These are phyloP conservation scores for Riparia riparia DNA, from an alignment of 2,113 vertebrate genomes.

Conservation along the genomic window DNA sequence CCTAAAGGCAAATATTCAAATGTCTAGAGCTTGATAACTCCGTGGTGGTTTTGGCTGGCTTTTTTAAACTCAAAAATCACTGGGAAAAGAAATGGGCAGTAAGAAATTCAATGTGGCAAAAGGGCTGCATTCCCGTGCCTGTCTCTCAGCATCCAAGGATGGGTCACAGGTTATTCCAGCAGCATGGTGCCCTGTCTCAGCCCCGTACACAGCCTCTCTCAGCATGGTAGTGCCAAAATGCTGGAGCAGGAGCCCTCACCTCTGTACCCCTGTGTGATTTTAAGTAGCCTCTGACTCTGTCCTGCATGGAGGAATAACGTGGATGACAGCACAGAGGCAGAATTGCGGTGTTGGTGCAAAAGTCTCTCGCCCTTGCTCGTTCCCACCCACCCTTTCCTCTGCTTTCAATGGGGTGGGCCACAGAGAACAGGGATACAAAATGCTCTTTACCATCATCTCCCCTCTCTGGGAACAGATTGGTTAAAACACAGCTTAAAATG, in stretches of 20 bases:
- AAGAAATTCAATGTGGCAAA: background rate
- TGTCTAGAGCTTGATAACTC: constrained; percentile 51
- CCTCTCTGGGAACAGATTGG: background rate
- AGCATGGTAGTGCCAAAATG: background rate
- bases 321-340: background rate
- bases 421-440: rapidly evolving
- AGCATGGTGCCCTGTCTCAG: background rate
- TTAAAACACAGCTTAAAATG: constrained; percentile 14
- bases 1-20: constrained; percentile 59
- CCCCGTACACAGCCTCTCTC: background rate
- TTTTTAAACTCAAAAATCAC: background rate
- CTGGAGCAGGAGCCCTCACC: background rate
- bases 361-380: background rate
- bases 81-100: background rate
- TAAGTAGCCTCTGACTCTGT: background rate
- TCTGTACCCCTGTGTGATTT: background rate
- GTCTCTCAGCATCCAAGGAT: background rate
- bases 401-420: rapidly evolving
- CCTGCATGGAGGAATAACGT: background rate
- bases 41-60: background rate
- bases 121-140: background rate
- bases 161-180: background rate
- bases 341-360: background rate
- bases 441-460: background rate
- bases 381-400: background rate